Evolutionary conservation across 2,113 vertebrate species (phyloP).

Genomic region (Pantherophis guttatus): DNA sequence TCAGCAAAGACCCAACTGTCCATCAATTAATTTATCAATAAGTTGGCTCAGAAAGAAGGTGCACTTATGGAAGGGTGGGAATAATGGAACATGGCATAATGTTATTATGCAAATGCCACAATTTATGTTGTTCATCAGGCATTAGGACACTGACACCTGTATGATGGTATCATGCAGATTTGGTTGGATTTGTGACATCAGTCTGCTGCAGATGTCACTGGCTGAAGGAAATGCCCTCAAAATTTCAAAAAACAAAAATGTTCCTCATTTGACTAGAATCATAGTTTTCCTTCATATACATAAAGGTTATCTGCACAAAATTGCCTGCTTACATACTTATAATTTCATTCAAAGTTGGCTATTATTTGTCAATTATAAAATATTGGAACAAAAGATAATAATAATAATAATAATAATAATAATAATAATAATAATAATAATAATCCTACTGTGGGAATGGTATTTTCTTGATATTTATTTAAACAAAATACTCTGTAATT

Average conservation of each 20-base stretch:
- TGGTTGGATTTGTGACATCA: not conserved
- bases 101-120: not conserved
- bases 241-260: not conserved
- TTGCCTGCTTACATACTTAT: not conserved
- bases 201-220: not conserved
- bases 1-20: not conserved
- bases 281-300: not conserved
- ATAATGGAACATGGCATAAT: not conserved
- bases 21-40: not conserved
- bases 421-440: not conserved
- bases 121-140: not conserved
- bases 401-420: not conserved
- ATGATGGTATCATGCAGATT: not conserved
- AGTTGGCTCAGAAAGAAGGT: not conserved
- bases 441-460: not conserved
- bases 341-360: not conserved
- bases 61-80: not conserved
- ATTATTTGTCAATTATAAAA: not conserved
- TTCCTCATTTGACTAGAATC: not conserved
- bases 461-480: not conserved
- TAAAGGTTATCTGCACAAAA: not conserved
- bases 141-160: not conserved
- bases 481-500: not conserved
- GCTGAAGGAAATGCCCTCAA: not conserved
- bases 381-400: not conserved